A percentile compares a stretch with the other conserved stretches of the same genome.
phyloP scores from a whole-genome alignment of 2,888 invertebrate genomes.

The Cerastis leucographa region DNA sequence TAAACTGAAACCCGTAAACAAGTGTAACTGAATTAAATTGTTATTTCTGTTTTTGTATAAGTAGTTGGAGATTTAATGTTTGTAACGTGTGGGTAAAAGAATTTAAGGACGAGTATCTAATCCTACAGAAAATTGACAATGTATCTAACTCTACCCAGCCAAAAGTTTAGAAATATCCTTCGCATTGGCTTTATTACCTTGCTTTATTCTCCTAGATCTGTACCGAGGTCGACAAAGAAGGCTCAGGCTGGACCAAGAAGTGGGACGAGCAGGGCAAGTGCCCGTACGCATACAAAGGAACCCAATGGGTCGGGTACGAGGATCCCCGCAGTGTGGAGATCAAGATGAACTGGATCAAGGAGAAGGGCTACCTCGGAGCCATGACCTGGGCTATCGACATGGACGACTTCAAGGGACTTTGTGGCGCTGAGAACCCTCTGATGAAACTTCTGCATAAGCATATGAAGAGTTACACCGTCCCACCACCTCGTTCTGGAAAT shows the following conservation, averaged over 20 bases:
- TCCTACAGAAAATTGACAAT: conserved; percentile 10
- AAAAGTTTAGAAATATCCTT: background rate
- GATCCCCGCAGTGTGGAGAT: conserved; percentile 95
- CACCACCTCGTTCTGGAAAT: conserved; percentile 91
- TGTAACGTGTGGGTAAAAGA: background rate
- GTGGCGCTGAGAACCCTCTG: conserved; percentile 94
- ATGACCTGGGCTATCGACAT: conserved; percentile 98
- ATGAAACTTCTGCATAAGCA: conserved; percentile 93
- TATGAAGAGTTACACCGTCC: conserved; percentile 93
- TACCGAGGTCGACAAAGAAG: conserved; percentile 92
- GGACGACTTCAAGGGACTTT: conserved; percentile 97
- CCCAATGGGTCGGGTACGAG: conserved; percentile 98
- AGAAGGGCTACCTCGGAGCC: conserved; percentile 95
- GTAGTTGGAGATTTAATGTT: background rate
- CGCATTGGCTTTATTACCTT: background rate
- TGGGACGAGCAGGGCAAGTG: conserved; percentile 96
- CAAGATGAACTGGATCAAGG: conserved; percentile 97
- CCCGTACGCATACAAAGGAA: conserved; percentile 96
- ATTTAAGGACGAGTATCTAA: background rate
- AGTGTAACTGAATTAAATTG: conserved; percentile 2
- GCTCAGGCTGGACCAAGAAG: conserved; percentile 94
- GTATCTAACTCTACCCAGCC: background rate
- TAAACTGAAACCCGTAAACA: background rate
- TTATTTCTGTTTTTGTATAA: background rate
- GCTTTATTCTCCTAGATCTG: conserved; percentile 91